A percentile compares a stretch with the other conserved stretches of the same genome.
Conservation (phyloP, 2,888 invertebrate species). For the Aquatica leii region DNA sequence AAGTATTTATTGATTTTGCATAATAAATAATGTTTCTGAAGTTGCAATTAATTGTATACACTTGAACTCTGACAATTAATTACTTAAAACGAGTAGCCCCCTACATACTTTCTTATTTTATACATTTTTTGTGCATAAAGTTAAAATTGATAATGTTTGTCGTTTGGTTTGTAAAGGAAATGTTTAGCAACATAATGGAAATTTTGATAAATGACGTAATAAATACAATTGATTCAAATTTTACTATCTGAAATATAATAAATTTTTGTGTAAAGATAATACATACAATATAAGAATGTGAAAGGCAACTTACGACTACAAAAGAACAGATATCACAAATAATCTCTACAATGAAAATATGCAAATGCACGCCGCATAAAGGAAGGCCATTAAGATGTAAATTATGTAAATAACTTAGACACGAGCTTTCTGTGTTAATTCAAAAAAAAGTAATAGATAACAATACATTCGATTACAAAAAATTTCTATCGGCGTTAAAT, state of each 20-base stretch:
- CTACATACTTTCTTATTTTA: neutral
- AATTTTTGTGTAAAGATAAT: slow-evolving; percentile 13
- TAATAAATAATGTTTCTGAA: slow-evolving; percentile 6
- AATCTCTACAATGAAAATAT: slow-evolving; percentile 14
- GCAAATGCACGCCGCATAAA: slow-evolving; percentile 12
- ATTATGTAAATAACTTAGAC: slow-evolving; percentile 13
- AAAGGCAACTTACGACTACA: slow-evolving; percentile 10
- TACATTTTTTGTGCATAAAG: neutral
- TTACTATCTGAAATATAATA: slow-evolving; percentile 8
- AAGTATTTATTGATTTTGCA: slow-evolving; percentile 13
- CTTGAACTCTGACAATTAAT: slow-evolving; percentile 10
- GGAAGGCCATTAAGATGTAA: slow-evolving; percentile 13
- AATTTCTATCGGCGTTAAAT: slow-evolving; percentile 1
- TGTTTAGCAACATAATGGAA: slow-evolving; percentile 2
- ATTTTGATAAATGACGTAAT: slow-evolving; percentile 6
- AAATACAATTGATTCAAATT: slow-evolving; percentile 13
- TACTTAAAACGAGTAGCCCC: slow-evolving; percentile 6
- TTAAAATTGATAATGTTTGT: neutral
- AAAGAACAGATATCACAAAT: slow-evolving; percentile 13
- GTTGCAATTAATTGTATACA: slow-evolving; percentile 10
- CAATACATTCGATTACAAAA: slow-evolving; percentile 7
- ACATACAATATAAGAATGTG: slow-evolving; percentile 13
- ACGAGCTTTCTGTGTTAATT: slow-evolving; percentile 12
- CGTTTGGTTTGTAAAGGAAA: neutral
- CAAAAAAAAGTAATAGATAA: slow-evolving; percentile 9